Evolutionary conservation across 2,113 vertebrate species (phyloP), one percentile per base, ranked within the genome.

Genomic region (Chaetura pelagica): DNA sequence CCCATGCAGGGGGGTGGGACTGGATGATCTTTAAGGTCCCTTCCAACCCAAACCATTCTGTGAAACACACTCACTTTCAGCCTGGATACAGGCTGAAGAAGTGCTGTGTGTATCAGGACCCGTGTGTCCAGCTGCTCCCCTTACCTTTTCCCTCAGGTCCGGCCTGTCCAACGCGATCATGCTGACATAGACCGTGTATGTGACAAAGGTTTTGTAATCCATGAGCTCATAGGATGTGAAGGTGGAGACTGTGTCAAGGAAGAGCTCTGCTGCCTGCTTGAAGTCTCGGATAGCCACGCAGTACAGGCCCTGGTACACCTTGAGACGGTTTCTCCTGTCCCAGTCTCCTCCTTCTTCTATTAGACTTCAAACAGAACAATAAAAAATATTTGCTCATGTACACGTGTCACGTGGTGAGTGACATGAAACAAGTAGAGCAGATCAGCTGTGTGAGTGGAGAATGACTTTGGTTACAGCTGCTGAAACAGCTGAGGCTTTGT

Each of bases 141-240:
- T 68, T 95, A 99, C 99, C 99, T 99, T 99, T 90, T 99, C 99
- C 89, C 99, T 98, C 22, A 99, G 99, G 97, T 99, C 99, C 1
- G 99, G 99, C 94, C 99, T 98, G 94, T 99, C 99, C 62, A 99
- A 97, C 2, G 99, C 99, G 7, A 99, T 99, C 99, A 99, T 99
- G 97, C 99, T 99, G 97, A 99, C 99, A 3, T 99, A 99, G 59
- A 99, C 99, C 0, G 99, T 99, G 90, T 99, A 99, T 0, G 99
- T 99, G 49, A 99, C 99, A 76, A 99, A 99, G 0, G 99, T 99
- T 97, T 99, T 99, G 97, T 99, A 99, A 97, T 99, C 99, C 99
- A 99, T 99, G 52, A 99, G 99, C 96, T 99, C 99, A 9, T 99
- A 99, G 40, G 99, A 99, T n/a, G 99, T 99, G 91, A 99, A 99